Base-by-base conservation (phyloP, 1,140 invertebrate genomes). In the Meloidogyne hapla region DNA sequence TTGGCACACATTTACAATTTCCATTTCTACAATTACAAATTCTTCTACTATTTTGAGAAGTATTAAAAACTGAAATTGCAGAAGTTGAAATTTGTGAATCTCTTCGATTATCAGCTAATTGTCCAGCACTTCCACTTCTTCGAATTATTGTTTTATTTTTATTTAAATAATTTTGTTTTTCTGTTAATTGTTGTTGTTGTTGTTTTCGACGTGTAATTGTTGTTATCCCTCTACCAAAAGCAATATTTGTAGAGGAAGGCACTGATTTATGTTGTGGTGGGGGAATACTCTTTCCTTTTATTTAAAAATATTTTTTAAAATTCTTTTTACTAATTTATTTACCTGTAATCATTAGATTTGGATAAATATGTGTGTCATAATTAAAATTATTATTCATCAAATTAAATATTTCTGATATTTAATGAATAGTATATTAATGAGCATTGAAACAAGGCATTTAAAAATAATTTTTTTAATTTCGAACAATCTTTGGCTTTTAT, bases 1-100 rank as follows among this genome's bases (percentile, higher is more conserved):
- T 79, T 66, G 81, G 78, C 69, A 82, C 71, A 62, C 82, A 80
- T 25, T 84, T 76, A 68, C 80, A 81, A 38, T 10, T 56, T 38
- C 48, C 25, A 42, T 23, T 79, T 38, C 23, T 33, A 33, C 62
- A 64, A 42, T 67, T 26, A 77, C 68, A 38, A 48, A 10, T 70
- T 56, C 45, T 15, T 18, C 15, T 48, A 48, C n/a, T 40, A 56
- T 56, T n/a, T 56, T 56, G 48, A 5, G 18, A n/a, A n/a, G 48
- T 56, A 56, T 56, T 56, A n/a, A 56, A 56, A 56, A 56, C 48
- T n/a, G 48, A 56, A n/a, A 56, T n/a, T 3, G 48, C 48, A 56
- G 48, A 56, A 5, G 48, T n/a, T 56, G 48, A 56, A 56, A 56
- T n/a, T 56, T 15, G n/a, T 56, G 48, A 56, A n/a, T 56, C n/a